Percentiles rank a stretch among this genome's conserved stretches.
Evolutionary conservation across 2,888 invertebrate genomes (phyloP).

Genomic region (Alentia gelatinosa): DNA sequence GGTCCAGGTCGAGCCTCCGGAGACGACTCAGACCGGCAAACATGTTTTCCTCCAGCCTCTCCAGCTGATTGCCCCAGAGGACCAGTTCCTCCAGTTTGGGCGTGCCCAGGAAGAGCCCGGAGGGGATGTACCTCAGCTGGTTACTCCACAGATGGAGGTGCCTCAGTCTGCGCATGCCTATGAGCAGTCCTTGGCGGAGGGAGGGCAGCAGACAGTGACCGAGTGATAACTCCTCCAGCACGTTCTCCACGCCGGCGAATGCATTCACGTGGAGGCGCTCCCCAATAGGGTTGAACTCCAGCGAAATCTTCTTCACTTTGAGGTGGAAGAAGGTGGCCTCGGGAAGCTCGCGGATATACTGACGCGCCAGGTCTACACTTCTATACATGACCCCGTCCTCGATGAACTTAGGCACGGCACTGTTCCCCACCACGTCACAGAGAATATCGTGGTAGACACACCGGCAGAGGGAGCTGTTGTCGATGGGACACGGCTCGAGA

Average conservation of each 20-base stretch:
- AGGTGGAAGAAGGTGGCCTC: slow-evolving; percentile 61
- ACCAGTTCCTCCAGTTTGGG: slow-evolving; percentile 60
- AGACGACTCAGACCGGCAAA: slow-evolving; percentile 63
- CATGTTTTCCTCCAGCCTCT: slow-evolving; percentile 59
- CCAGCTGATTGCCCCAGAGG: slow-evolving; percentile 65
- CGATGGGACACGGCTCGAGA: slow-evolving; percentile 43
- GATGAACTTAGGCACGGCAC: slow-evolving; percentile 59
- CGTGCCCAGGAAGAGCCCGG: slow-evolving; percentile 60
- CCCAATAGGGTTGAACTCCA: slow-evolving; percentile 64
- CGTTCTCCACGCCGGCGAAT: slow-evolving; percentile 60
- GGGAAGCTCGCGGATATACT: slow-evolving; percentile 58
- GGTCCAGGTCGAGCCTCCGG: slow-evolving; percentile 63
- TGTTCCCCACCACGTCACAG: slow-evolving; percentile 13
- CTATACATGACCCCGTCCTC: slow-evolving; percentile 56
- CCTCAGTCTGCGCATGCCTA: slow-evolving; percentile 58
- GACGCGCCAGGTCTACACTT: slow-evolving; percentile 59
- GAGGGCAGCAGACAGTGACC: slow-evolving; percentile 58
- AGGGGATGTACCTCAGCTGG: slow-evolving; percentile 59
- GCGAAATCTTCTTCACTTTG: slow-evolving; percentile 59
- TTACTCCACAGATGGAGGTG: slow-evolving; percentile 65
- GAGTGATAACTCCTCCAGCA: slow-evolving; percentile 63
- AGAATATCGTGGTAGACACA: slow-evolving; percentile 49
- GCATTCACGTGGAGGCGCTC: slow-evolving; percentile 59
- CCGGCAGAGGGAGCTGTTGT: slow-evolving; percentile 37
- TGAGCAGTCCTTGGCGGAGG: slow-evolving; percentile 59